These are phyloP conservation scores for Drosophila prosaltans DNA, from an alignment of 1,140 invertebrate genomes.

Conservation along the genomic window DNA sequence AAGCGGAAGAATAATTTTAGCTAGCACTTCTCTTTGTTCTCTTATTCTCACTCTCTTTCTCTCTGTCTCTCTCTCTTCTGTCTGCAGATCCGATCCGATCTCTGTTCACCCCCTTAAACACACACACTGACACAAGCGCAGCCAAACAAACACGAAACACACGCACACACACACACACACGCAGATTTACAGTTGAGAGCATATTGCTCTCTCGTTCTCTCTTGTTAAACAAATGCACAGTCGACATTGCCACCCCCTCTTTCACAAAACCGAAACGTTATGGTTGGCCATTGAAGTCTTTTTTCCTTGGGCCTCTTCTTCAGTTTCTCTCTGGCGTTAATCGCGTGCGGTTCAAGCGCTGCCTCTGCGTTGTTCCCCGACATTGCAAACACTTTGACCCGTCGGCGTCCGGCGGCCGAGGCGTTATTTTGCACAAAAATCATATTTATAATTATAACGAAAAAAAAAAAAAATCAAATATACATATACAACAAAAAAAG, in stretches of 20 bases:
- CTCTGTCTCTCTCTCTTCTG: background rate
- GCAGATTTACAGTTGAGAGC: background rate
- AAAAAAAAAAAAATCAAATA: background rate
- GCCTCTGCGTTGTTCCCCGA: constrained; percentile 29
- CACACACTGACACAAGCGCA: background rate
- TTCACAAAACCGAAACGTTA: constrained; percentile 27
- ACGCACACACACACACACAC: constrained; percentile 22
- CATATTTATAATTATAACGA: constrained; percentile 25
- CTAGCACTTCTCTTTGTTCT: background rate
- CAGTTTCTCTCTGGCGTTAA: constrained; percentile 62
- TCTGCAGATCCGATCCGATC: constrained; percentile 16
- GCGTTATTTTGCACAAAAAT: constrained; percentile 35
- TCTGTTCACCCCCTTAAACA: constrained; percentile 10
- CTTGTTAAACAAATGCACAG: background rate
- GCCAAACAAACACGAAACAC: background rate
- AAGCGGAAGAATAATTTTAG: background rate
- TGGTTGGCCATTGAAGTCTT: constrained; percentile 54
- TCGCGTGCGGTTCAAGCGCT: constrained; percentile 62
- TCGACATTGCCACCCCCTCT: background rate
- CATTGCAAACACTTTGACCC: constrained; percentile 14
- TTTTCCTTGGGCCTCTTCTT: constrained; percentile 25
- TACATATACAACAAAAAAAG: background rate
- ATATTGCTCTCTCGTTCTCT: constrained; percentile 8
- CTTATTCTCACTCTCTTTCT: background rate
- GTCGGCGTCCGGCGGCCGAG: constrained; percentile 28